Conservation (phyloP, 2,113 vertebrate species). For the Scolopax mira region DNA sequence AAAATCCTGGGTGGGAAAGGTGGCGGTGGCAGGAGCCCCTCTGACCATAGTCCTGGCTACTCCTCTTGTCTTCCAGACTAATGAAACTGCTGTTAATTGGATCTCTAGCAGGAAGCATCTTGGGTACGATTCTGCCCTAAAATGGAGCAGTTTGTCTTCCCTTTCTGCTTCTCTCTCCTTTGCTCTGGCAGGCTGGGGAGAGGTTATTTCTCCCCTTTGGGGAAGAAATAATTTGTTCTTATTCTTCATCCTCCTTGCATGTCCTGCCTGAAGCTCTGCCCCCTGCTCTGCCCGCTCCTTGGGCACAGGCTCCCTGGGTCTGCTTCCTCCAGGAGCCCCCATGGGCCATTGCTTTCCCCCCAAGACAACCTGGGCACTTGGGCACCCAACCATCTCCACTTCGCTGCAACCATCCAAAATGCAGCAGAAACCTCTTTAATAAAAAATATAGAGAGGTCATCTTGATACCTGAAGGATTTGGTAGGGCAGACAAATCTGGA, state of each 20-base stretch:
- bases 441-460: background rate
- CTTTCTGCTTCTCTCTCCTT: background rate
- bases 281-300: background rate
- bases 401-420: background rate
- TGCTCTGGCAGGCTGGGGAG: background rate
- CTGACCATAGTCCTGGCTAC: background rate
- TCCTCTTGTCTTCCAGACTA: background rate
- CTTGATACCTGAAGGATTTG: background rate
- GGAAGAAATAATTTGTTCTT: background rate
- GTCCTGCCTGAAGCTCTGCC: background rate
- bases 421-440: background rate
- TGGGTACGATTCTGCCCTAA: background rate
- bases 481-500: background rate
- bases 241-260: accelerated
- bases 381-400: background rate
- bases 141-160: background rate
- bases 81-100: background rate
- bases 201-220: background rate
- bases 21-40: background rate
- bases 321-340: background rate
- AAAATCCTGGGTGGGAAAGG: background rate
- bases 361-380: accelerated
- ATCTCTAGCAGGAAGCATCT: background rate
- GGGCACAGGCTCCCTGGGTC: background rate
- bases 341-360: accelerated